These are phyloP conservation scores for Zele albiditarsus DNA, from an alignment of 2,888 invertebrate genomes.

Conservation along the genomic window DNA sequence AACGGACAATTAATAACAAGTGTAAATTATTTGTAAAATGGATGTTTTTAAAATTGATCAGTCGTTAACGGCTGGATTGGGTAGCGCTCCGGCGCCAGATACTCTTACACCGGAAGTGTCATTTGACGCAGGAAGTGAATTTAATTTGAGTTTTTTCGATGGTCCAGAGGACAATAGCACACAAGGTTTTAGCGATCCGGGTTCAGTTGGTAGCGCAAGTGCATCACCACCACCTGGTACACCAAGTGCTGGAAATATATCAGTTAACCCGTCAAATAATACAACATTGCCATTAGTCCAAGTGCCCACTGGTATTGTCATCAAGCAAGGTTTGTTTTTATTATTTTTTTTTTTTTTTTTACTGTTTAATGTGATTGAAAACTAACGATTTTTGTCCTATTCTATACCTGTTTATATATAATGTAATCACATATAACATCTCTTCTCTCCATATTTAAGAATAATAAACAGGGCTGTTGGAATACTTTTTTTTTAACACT, in stretches of 20 bases:
- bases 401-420: too few species aligned
- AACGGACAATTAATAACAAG: slow-evolving; percentile 38
- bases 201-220: slow-evolving; percentile 76
- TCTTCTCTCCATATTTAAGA: neutral
- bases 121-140: slow-evolving; percentile 85
- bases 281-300: slow-evolving; percentile 65
- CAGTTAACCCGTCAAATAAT: slow-evolving; percentile 64
- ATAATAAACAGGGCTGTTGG: neutral
- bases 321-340: slow-evolving; percentile 71
- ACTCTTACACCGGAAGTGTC: slow-evolving; percentile 79
- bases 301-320: slow-evolving; percentile 69
- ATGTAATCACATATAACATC: too few species aligned
- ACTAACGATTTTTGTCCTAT: neutral
- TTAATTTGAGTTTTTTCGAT: slow-evolving; percentile 88
- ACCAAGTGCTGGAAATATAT: slow-evolving; percentile 55
- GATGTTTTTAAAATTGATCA: slow-evolving; percentile 83
- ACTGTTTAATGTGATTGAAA: slow-evolving; percentile 15
- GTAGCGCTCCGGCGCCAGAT: slow-evolving; percentile 77
- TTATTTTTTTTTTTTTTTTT: slow-evolving; percentile 44
- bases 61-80: slow-evolving; percentile 78
- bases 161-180: slow-evolving; percentile 79
- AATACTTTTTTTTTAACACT: too few species aligned
- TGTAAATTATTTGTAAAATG: slow-evolving; percentile 73
- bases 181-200: slow-evolving; percentile 80
- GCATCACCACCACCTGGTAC: slow-evolving; percentile 70